Evolutionary conservation across 2,888 invertebrate species (phyloP), one percentile per base, ranked within the genome.

Genomic region (Drosophila sordidula): DNA sequence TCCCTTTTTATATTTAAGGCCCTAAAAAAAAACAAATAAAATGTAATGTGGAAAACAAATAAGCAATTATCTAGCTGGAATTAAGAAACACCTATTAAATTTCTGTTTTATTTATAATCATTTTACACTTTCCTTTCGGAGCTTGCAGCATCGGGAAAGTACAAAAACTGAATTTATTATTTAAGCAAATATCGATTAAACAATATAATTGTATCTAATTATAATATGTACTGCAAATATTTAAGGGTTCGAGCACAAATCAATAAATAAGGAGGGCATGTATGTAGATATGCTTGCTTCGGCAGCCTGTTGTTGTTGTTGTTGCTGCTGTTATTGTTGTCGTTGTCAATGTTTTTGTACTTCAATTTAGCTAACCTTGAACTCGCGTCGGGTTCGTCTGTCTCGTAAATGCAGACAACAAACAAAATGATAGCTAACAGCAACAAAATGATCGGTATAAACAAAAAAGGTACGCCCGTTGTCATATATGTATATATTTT

Each of bases 341-440:
- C 3, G 29, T 29, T 8, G 29, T 29, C 29, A 8, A 9, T 29
- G 4, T 42, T 16, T 34, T 16, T 58, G 18, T 25, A 4, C 6
- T 26, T 49, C 6, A 25, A 61, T 39, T 36, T 46, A 29, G 32
- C 12, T 38, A 51, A 39, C 66, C 66, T 62, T 66, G 62, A 66
- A 66, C 54, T 54, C 49, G n/a, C 9, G 9, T 25, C 22, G 14
- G 14, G 52, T 65, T 52, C 46, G 59, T 34, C 41, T 26, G 42
- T 38, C 36, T 49, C 14, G 18, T 49, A 12, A 22, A 52, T 51
- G 44, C 51, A 49, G 57, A 18, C 57, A 38, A 45, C 51, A 45
- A 44, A 52, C 26, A 51, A 50, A 51, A 46, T 41, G 47, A 52
- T 52, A 59, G 16, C 59, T 36, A 42, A 46, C 11, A 62, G 34